phyloP scores from a whole-genome alignment of 2,797 vertebrate species.

The Spinibarbus caldwelli region DNA sequence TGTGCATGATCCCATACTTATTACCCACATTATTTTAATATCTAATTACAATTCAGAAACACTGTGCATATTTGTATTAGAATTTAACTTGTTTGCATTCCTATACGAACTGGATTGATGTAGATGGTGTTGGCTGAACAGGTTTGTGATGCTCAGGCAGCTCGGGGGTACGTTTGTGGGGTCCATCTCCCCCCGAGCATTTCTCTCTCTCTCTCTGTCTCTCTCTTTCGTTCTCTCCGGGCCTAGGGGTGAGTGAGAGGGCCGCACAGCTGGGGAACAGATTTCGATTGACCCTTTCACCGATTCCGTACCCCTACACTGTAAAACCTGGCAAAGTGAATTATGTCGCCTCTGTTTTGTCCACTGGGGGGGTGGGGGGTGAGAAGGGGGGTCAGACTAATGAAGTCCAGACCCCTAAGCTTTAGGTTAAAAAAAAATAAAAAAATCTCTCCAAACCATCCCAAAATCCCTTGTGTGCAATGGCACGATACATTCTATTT shows the following conservation, averaged over 20 bases:
- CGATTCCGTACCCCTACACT: slow-evolving; percentile 59
- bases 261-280: slow-evolving; percentile 64
- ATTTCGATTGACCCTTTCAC: slow-evolving; percentile 66
- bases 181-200: slow-evolving; percentile 31
- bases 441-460: not conserved
- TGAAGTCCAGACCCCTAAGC: slow-evolving; percentile 63
- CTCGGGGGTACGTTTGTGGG: slow-evolving; percentile 30
- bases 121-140: slow-evolving; percentile 42
- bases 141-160: slow-evolving; percentile 49
- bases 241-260: slow-evolving; percentile 52
- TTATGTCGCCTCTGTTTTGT: slow-evolving; percentile 64
- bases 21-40: not conserved
- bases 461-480: slow-evolving; percentile 3
- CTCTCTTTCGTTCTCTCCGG: slow-evolving; percentile 25
- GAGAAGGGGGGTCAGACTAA: slow-evolving; percentile 46
- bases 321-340: slow-evolving; percentile 69
- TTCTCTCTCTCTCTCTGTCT: slow-evolving; percentile 33
- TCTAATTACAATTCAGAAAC: slow-evolving; percentile 1
- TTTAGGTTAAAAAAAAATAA: slow-evolving; percentile 13
- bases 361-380: not conserved
- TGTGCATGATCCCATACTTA: not conserved
- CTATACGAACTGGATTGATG: slow-evolving; percentile 32
- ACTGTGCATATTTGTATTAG: not conserved
- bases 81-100: slow-evolving; percentile 28
- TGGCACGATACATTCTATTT: not conserved